These are phyloP conservation scores for Brachyopa scutellaris DNA, from an alignment of 2,888 invertebrate genomes.

Conservation along the genomic window DNA sequence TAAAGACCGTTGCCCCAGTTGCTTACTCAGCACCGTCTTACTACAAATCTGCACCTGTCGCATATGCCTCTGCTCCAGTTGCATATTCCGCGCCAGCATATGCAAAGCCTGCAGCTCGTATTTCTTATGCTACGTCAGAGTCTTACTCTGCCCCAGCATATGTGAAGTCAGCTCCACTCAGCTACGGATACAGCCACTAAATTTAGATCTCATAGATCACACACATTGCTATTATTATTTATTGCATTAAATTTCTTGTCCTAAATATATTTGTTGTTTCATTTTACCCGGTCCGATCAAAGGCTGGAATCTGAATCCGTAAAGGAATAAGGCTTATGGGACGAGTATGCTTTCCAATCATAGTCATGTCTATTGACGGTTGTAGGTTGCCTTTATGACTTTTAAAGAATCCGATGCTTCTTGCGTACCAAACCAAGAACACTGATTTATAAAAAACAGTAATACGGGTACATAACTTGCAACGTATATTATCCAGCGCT, in stretches of 20 bases:
- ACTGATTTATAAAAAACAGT: too few species aligned
- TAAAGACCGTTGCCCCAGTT: slow-evolving; percentile 18
- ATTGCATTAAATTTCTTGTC: slow-evolving; percentile 16
- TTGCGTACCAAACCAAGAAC: too few species aligned
- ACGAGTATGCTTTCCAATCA: too few species aligned
- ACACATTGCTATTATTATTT: slow-evolving; percentile 18
- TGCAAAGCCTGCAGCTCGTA: background rate
- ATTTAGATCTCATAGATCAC: background rate
- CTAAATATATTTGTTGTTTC: background rate
- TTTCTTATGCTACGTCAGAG: slow-evolving; percentile 1
- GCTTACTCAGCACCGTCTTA: slow-evolving; percentile 35
- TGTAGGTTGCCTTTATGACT: too few species aligned
- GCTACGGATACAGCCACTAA: slow-evolving; percentile 23
- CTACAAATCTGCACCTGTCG: slow-evolving; percentile 25
- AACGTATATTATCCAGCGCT: too few species aligned
- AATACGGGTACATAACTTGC: too few species aligned
- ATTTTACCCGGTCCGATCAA: too few species aligned
- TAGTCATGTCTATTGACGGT: too few species aligned
- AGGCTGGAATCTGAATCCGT: too few species aligned
- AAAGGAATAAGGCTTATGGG: too few species aligned
- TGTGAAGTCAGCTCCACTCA: slow-evolving; percentile 12
- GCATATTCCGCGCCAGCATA: slow-evolving; percentile 22
- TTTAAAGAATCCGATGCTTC: too few species aligned
- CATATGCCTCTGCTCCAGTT: slow-evolving; percentile 47
- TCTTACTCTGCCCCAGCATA: slow-evolving; percentile 20